Base-by-base conservation (phyloP, 1,140 invertebrate species). In the Ectropis grisescens region DNA sequence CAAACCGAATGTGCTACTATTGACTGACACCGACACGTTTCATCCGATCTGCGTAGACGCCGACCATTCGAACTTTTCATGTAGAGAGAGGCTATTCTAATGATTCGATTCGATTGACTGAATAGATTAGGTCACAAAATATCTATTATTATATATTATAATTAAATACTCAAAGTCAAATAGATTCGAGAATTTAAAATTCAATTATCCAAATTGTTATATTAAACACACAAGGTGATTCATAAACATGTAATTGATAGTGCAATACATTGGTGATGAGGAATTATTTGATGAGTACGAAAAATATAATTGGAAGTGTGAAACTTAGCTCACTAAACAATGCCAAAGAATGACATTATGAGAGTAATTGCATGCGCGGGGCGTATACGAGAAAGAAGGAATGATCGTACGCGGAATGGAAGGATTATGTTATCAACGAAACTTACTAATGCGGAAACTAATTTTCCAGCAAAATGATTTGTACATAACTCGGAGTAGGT, bases 91-190 rank as follows among this genome's bases (percentile, higher is more conserved):
- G 75, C 75, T 80, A 78, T 72, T 67, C n/a, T n/a, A n/a, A 68
- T 67, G 70, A 72, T 70, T 75, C 62, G 57, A 75, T 72, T 78
- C 64, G 62, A 78, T 69, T 66, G 75, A 80, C 75, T 80, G 75
- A 80, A 62, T 80, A 80, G 75, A 67, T 78, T 80, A 80, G 72
- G 66, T 74, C 68, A 61, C 68, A 66, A 67, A 4, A 41, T 66
- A 58, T 65, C 51, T 66, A 58, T 54, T n/a, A n/a, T 37, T 49
- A 40, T 48, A 45, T 54, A 37, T 40, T 47, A 46, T 38, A 37
- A 58, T 58, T 48, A 49, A 72, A 72, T 72, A 72, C 71, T 72
- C 71, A 61, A n/a, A n/a, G n/a, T n/a, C n/a, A n/a, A n/a, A n/a
- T n/a, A n/a, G n/a, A 31, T 41, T 35, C 33, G 42, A 55, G 40